Evolutionary conservation across 2,888 invertebrate genomes (phyloP).

Genomic region (Plagiodera versicolora): DNA sequence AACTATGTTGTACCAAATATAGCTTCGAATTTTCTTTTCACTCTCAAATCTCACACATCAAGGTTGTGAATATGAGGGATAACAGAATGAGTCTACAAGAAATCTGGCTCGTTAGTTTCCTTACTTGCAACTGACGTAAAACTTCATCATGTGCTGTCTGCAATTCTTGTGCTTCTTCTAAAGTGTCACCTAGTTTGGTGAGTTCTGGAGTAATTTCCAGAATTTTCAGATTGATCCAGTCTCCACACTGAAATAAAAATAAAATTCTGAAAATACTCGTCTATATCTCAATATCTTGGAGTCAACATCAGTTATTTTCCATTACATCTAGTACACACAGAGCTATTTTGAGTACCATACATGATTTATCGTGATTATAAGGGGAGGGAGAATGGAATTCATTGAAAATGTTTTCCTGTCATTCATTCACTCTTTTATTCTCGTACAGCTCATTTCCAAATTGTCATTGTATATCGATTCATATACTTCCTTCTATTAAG

Average conservation of each 20-base stretch:
- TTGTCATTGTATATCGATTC: too few relatives aligned
- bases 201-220: conserved; percentile 84
- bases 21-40: too few relatives aligned
- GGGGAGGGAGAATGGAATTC: background rate
- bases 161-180: conserved; percentile 74
- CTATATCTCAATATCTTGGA: background rate
- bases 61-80: too few relatives aligned
- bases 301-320: background rate
- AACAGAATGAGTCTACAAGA: too few relatives aligned
- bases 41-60: too few relatives aligned
- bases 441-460: too few relatives aligned
- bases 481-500: too few relatives aligned
- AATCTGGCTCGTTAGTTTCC: too few relatives aligned
- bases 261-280: background rate
- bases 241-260: conserved; percentile 68
- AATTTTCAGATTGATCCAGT: conserved; percentile 81
- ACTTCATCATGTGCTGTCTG: conserved; percentile 82
- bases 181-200: conserved; percentile 74
- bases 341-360: too few relatives aligned
- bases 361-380: background rate
- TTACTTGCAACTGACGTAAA: conserved; percentile 78
- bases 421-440: too few relatives aligned
- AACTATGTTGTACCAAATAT: too few relatives aligned
- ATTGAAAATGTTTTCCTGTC: background rate
- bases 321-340: background rate